Evolutionary conservation across 2,797 vertebrate species (phyloP).

Genomic region (Megalops cyprinoides): DNA sequence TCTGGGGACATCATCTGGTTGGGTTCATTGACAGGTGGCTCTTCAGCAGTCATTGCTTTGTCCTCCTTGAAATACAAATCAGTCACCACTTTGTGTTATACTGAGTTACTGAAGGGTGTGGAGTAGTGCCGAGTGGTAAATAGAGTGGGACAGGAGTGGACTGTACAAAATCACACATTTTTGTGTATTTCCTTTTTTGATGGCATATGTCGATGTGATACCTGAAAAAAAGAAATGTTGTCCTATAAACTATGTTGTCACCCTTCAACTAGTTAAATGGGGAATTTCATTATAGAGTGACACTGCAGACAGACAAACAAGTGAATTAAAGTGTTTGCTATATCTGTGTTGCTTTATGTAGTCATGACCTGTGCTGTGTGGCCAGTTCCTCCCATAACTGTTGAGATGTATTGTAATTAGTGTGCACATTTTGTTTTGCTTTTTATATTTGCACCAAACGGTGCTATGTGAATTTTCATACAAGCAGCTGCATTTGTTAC

Average conservation of each 20-base stretch:
- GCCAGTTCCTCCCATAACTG: background rate
- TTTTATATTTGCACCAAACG: too few relatives aligned
- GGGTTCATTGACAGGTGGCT: background rate
- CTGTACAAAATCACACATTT: background rate
- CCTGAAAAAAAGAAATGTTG: too few relatives aligned
- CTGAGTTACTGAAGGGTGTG: background rate
- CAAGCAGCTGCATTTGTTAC: background rate
- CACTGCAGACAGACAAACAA: background rate
- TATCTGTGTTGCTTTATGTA: background rate
- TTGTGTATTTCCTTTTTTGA: too few relatives aligned
- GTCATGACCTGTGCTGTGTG: background rate
- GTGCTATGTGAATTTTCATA: too few relatives aligned
- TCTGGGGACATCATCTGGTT: background rate
- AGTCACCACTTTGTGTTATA: background rate
- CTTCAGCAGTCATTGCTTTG: background rate
- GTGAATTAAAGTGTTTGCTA: background rate
- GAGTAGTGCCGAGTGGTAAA: background rate
- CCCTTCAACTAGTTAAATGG: too few relatives aligned
- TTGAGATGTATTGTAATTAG: background rate
- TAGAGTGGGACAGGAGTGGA: background rate
- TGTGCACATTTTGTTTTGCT: background rate
- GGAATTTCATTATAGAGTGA: background rate
- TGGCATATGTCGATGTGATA: too few relatives aligned
- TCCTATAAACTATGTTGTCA: too few relatives aligned
- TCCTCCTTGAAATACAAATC: constrained; percentile 8